Conservation (phyloP, 2,797 vertebrate species). For the Melanotaenia pygmaea region DNA sequence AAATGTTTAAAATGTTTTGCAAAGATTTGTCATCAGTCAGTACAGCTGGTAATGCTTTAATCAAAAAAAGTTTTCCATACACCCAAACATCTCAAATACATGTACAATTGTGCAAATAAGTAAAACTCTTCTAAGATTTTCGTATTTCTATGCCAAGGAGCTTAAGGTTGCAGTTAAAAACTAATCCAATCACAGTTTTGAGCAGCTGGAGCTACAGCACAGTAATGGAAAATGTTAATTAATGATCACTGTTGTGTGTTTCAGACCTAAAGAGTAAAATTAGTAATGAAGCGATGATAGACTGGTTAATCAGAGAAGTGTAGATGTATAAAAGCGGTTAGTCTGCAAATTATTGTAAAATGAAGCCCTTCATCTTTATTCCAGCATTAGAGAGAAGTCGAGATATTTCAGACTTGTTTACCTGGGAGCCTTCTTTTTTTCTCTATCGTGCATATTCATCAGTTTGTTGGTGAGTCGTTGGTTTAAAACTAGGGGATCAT, state of each 20-base stretch:
- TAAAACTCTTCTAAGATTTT: neutral
- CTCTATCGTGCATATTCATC: neutral
- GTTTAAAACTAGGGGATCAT: conserved; percentile 11
- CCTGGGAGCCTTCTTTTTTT: neutral
- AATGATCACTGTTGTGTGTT: neutral
- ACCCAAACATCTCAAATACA: neutral
- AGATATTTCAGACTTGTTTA: neutral
- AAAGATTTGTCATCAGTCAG: conserved; percentile 24
- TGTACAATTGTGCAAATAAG: neutral
- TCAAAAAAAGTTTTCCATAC: neutral
- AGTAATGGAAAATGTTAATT: conserved; percentile 6
- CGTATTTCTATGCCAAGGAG: neutral
- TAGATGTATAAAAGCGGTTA: neutral
- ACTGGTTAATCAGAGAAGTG: neutral
- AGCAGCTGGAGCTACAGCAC: conserved; percentile 1
- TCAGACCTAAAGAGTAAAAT: neutral
- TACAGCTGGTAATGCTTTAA: neutral
- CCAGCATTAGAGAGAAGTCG: neutral
- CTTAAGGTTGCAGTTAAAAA: conserved; percentile 2
- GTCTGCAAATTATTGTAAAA: neutral
- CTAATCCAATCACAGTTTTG: neutral
- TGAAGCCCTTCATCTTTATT: neutral
- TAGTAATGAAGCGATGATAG: neutral
- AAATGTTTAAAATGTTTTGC: conserved; percentile 43
- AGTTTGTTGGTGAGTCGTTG: neutral